Evolutionary conservation across 2,888 invertebrate genomes (phyloP), one percentile per base, ranked within the genome.

Genomic region (Pollenia labialis): DNA sequence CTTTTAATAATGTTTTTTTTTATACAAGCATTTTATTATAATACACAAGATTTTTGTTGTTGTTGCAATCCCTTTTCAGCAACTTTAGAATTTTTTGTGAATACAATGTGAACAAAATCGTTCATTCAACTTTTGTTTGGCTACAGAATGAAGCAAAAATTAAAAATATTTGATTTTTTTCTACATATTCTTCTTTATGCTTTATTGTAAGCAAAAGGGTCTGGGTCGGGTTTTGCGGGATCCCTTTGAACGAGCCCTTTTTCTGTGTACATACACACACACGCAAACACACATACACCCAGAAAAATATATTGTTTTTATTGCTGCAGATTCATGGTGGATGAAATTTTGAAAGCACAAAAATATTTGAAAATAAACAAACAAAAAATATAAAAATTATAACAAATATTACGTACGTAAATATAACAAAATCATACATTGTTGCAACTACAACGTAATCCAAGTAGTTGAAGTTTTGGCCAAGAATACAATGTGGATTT

Each of bases 71-170:
- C 74, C 69, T 79, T 76, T 75, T 46, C 64, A 23, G 46, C 72
- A 84, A 60, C 50, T 74, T 58, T 50, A 58, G 44, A 54, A 79
- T 60, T 74, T 58, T 71, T 69, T 64, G 77, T 72, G 68, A 60
- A 77, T 81, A 68, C 72, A 83, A 74, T 77, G 48, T 54, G 42
- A 50, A 77, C 72, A 84, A 74, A 88, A 88, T 84, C 87, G 88
- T 87, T 88, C 85, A 87, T 87, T 87, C 85, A 87, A 85, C 85
- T 83, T 83, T 87, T 68, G 81, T 87, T 80, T 56, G 64, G 66
- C 23, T 60, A 60, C 42, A 79, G 72, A 52, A 66, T 56, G 50
- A 71, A 69, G 42, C 46, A 79, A 69, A 6, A 74, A 32, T 32
- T 56, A 16, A 66, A 50, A 72, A 69, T 46, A 48, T 40, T 48